These are phyloP conservation scores for Amphipyra tragopoginis DNA, from an alignment of 2,888 invertebrate genomes.

Conservation along the genomic window DNA sequence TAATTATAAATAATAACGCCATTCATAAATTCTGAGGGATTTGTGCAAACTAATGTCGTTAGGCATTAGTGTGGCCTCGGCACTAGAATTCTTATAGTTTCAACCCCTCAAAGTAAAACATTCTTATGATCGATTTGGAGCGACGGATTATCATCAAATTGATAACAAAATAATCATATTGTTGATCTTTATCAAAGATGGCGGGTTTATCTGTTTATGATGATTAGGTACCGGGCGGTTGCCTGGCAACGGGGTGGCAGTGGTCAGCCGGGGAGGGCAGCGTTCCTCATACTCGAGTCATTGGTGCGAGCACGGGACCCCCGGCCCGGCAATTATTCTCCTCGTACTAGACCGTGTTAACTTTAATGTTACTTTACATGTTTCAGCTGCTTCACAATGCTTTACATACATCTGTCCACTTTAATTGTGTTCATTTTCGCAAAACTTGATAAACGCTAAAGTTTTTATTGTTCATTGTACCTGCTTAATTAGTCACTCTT, in stretches of 20 bases:
- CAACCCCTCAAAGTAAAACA: too few relatives aligned
- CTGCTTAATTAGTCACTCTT: conserved; percentile 40
- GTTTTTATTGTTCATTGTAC: conserved; percentile 44
- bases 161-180: conserved; percentile 52
- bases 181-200: conserved; percentile 77
- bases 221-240: conserved; percentile 86
- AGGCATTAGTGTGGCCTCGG: too few relatives aligned
- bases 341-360: conserved; percentile 80
- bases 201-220: conserved; percentile 86
- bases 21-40: too few relatives aligned
- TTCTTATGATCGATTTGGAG: not conserved
- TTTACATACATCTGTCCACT: conserved; percentile 55
- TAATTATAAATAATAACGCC: too few relatives aligned
- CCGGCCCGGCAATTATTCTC: conserved; percentile 85
- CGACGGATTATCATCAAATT: conserved; percentile 1
- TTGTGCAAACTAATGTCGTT: too few relatives aligned
- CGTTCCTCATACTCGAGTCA: conserved; percentile 85
- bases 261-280: conserved; percentile 78
- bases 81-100: too few relatives aligned
- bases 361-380: conserved; percentile 81
- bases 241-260: conserved; percentile 86
- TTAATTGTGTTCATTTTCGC: conserved; percentile 58
- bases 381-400: conserved; percentile 59
- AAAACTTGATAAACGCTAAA: conserved; percentile 51
- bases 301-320: conserved; percentile 72